Percentiles rank a stretch among this genome's conserved stretches.
phyloP scores from a whole-genome alignment of 1,140 invertebrate species.

The Leptonema lineaticorne region DNA sequence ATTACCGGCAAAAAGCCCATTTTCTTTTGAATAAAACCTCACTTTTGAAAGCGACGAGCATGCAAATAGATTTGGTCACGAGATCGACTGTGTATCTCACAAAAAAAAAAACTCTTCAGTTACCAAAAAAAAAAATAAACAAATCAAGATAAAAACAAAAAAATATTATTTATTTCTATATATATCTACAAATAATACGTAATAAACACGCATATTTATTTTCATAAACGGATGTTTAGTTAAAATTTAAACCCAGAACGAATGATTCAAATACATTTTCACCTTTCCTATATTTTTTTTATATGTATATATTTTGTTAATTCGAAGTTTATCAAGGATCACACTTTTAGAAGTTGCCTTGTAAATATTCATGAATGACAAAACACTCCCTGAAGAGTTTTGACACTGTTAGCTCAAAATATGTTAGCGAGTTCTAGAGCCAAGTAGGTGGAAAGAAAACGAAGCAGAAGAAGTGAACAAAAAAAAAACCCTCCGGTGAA shows the following conservation, averaged over 20 bases:
- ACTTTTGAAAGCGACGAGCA: neutral
- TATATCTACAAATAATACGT: too few species aligned
- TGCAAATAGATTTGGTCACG: neutral
- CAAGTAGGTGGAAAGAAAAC: neutral
- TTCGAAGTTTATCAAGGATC: constrained; percentile 6
- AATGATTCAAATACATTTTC: too few species aligned
- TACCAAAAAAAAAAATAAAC: too few species aligned
- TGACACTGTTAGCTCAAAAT: constrained; percentile 13
- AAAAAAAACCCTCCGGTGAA: neutral
- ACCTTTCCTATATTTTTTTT: too few species aligned
- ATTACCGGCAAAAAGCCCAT: neutral
- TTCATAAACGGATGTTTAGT: too few species aligned
- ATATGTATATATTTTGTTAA: constrained; percentile 9
- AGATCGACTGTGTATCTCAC: too few species aligned
- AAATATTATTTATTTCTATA: too few species aligned
- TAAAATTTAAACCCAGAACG: too few species aligned
- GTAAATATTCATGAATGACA: constrained; percentile 23
- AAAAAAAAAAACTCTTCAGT: too few species aligned
- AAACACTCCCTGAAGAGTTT: constrained; percentile 19
- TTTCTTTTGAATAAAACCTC: neutral
- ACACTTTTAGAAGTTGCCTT: constrained; percentile 2
- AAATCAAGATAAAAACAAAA: too few species aligned
- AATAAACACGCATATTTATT: too few species aligned
- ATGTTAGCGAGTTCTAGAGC: constrained; percentile 1
- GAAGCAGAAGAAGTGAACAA: neutral